These are phyloP conservation scores for Selene dorsalis DNA, from an alignment of 2,797 vertebrate genomes.

Conservation along the genomic window DNA sequence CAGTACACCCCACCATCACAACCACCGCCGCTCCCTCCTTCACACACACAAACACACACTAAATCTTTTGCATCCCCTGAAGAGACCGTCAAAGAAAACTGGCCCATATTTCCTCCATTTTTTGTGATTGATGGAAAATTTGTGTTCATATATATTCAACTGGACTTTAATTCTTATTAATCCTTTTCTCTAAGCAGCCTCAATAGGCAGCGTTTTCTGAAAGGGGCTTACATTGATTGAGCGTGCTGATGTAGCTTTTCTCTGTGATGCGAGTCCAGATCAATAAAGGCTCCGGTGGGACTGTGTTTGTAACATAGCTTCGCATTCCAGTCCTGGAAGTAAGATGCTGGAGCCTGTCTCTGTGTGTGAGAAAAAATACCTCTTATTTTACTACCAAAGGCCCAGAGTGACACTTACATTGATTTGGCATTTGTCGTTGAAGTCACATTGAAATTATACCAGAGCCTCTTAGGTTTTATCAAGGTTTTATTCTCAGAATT, in stretches of 20 bases:
- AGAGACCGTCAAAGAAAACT: neutral
- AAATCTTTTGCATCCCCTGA: neutral
- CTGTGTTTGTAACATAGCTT: slow-evolving; percentile 56
- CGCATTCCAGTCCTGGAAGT: slow-evolving; percentile 57
- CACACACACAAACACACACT: slow-evolving; percentile 20
- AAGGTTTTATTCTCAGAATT: neutral
- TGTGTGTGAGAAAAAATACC: neutral
- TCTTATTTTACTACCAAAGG: slow-evolving; percentile 8
- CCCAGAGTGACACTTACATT: neutral
- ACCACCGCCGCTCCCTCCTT: neutral
- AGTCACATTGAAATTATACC: neutral
- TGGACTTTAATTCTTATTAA: slow-evolving; percentile 18
- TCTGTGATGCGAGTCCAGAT: slow-evolving; percentile 75
- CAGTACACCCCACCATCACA: neutral
- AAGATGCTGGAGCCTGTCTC: slow-evolving; percentile 35
- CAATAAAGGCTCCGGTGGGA: slow-evolving; percentile 74
- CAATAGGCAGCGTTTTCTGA: slow-evolving; percentile 51
- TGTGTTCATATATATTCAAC: neutral
- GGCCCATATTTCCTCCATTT: neutral
- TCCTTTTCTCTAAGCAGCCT: slow-evolving; percentile 7
- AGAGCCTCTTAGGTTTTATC: neutral
- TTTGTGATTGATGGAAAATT: neutral
- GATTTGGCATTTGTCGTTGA: slow-evolving; percentile 1
- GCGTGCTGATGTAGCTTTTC: slow-evolving; percentile 77
- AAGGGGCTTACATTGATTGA: slow-evolving; percentile 72